A percentile compares a stretch with the other conserved stretches of the same genome.
Evolutionary conservation across 2,113 vertebrate genomes (phyloP).

Genomic region (Brevimyrus niger): DNA sequence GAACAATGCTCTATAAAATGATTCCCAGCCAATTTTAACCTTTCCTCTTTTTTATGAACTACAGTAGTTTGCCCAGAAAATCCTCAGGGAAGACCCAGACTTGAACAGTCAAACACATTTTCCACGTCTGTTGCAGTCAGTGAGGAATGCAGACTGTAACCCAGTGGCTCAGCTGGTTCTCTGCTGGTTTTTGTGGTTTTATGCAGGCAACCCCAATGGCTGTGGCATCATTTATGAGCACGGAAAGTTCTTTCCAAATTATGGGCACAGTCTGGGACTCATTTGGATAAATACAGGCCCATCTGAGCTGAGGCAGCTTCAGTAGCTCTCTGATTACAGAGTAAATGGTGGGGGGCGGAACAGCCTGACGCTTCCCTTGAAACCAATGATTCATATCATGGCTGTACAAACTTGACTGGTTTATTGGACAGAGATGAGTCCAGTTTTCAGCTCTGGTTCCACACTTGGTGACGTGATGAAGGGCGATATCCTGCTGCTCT

Average conservation of each 20-base stretch:
- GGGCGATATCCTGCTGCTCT: neutral
- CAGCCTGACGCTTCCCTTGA: conserved; percentile 31
- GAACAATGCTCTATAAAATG: neutral
- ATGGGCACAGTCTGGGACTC: conserved; percentile 42
- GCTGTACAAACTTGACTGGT: conserved; percentile 37
- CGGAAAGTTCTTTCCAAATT: conserved; percentile 58
- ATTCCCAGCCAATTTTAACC: neutral
- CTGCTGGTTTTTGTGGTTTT: neutral
- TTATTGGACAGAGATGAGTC: conserved; percentile 16
- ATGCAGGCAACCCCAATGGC: conserved; percentile 41
- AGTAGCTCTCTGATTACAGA: neutral
- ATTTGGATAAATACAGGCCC: conserved; percentile 37
- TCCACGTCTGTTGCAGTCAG: neutral
- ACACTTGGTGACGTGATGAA: neutral
- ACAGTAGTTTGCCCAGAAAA: neutral
- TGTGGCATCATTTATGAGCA: conserved; percentile 43
- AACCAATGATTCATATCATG: conserved; percentile 37
- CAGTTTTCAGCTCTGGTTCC: neutral
- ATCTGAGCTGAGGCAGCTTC: conserved; percentile 31
- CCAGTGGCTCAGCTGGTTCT: neutral
- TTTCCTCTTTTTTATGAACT: neutral
- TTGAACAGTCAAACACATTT: neutral
- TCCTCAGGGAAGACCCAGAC: neutral
- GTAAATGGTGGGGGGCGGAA: neutral
- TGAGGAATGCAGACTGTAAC: neutral